These are phyloP conservation scores for Zootoca vivipara DNA, from an alignment of 2,113 vertebrate genomes.

Conservation along the genomic window DNA sequence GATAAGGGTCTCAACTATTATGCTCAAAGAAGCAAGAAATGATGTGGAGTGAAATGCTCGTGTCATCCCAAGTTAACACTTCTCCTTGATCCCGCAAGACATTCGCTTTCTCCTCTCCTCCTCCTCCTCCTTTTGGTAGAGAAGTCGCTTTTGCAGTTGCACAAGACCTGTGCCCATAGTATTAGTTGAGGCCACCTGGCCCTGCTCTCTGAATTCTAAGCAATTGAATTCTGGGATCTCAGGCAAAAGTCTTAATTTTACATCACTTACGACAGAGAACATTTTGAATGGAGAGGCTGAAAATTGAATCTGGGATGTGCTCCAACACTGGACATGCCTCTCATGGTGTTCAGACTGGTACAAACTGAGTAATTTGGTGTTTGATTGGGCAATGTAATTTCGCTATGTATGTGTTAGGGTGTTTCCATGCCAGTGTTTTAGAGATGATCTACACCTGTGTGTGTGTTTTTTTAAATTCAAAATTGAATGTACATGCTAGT, in stretches of 20 bases:
- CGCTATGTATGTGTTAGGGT: not conserved
- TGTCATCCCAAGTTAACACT: slow-evolving; percentile 3
- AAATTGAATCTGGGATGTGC: not conserved
- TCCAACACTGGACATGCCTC: not conserved
- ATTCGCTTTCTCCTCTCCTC: not conserved
- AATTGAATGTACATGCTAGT: not conserved
- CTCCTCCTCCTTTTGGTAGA: no score
- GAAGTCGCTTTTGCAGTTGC: not conserved
- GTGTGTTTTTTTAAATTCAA: not conserved
- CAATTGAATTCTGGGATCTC: not conserved
- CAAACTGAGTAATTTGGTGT: not conserved
- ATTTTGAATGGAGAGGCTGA: not conserved
- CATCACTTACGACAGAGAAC: not conserved
- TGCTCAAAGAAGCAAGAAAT: not conserved
- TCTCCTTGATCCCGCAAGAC: not conserved
- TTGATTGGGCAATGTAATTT: not conserved
- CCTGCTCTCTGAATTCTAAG: not conserved
- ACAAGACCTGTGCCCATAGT: not conserved
- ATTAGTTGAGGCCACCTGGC: not conserved
- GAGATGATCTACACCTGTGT: not conserved
- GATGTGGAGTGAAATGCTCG: not conserved
- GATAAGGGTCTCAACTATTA: not conserved
- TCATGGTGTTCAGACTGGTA: not conserved
- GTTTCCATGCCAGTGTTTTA: not conserved
- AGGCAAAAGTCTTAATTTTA: not conserved